Evolutionary conservation across 2,797 vertebrate genomes (phyloP).

Genomic region (Cirrhinus molitorella): DNA sequence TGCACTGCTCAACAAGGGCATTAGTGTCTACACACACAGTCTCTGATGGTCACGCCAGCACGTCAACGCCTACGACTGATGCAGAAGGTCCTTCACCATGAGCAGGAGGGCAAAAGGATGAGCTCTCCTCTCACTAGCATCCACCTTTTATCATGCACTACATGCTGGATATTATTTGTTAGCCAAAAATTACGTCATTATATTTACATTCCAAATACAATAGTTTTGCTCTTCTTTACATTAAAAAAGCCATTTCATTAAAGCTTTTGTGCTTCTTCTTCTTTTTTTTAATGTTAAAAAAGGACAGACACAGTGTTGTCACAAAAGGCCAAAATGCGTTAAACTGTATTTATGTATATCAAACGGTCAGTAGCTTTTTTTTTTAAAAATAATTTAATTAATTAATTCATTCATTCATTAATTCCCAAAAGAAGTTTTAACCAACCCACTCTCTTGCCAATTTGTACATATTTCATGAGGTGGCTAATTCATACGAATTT

Average conservation of each 20-base stretch:
- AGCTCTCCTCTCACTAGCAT: neutral
- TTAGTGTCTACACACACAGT: constrained; percentile 26
- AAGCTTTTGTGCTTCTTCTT: no score
- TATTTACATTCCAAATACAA: neutral
- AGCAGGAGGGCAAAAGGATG: neutral
- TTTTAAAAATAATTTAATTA: neutral
- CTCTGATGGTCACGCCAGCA: neutral
- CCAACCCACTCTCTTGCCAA: no score
- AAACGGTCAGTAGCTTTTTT: neutral
- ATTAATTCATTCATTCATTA: no score
- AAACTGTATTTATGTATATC: neutral
- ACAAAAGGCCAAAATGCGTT: neutral
- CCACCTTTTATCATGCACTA: neutral
- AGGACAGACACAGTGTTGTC: neutral
- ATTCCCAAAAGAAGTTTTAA: no score
- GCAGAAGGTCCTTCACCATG: neutral
- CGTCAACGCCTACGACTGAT: constrained; percentile 13
- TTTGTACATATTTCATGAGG: no score
- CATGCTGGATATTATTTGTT: neutral
- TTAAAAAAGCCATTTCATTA: neutral
- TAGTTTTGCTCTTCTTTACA: neutral
- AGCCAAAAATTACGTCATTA: neutral
- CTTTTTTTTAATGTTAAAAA: no score
- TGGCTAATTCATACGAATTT: no score
- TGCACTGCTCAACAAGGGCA: constrained; percentile 23